Percentiles rank a stretch among this genome's conserved stretches.
phyloP scores from a whole-genome alignment of 2,888 invertebrate genomes.

The Escarpia spicata region DNA sequence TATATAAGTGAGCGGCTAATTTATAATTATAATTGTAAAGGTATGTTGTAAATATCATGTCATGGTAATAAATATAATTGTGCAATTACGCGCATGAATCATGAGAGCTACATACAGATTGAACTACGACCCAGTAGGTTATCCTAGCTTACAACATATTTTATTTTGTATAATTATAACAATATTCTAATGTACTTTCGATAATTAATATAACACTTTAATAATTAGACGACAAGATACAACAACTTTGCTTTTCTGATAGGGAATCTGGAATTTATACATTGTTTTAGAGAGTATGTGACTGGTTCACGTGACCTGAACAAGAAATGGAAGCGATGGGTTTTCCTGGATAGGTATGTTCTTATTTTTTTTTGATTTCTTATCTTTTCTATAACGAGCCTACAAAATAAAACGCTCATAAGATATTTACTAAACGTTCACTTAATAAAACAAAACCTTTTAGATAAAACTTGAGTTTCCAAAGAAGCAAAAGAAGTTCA shows the following conservation, averaged over 20 bases:
- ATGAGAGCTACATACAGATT: neutral
- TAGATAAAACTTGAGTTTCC: neutral
- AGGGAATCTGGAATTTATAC: neutral
- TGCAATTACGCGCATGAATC: constrained; percentile 1
- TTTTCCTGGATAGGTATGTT: neutral
- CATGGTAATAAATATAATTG: neutral
- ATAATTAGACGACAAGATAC: neutral
- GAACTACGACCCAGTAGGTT: neutral
- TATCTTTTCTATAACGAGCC: neutral
- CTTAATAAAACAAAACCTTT: neutral
- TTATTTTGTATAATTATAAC: neutral
- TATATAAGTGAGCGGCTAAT: neutral
- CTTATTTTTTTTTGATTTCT: neutral
- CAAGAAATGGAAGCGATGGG: neutral
- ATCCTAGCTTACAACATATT: neutral
- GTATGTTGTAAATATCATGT: neutral
- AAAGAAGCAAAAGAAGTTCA: neutral
- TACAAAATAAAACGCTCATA: neutral
- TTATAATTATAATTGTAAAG: neutral
- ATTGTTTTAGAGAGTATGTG: neutral
- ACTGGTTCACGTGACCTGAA: constrained; percentile 10
- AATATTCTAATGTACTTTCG: neutral
- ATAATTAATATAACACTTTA: neutral
- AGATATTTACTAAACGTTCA: neutral
- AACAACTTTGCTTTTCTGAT: neutral